These are phyloP conservation scores for Neoarius graeffei DNA, from an alignment of 2,113 vertebrate genomes.

Conservation along the genomic window DNA sequence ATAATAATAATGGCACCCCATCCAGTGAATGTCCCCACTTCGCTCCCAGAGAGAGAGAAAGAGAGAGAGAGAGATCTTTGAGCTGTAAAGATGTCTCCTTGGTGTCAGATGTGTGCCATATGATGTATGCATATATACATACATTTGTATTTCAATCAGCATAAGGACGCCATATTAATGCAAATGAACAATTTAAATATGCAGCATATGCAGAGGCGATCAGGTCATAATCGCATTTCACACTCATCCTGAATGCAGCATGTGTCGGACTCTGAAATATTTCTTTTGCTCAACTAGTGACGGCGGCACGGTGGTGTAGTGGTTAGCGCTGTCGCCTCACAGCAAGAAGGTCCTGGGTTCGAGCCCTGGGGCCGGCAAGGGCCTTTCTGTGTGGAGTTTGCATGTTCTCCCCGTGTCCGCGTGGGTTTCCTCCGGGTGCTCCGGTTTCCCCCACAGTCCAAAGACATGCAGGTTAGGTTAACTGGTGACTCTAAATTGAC, in stretches of 20 bases:
- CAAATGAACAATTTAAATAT: conserved; percentile 32
- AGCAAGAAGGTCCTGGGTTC: no score
- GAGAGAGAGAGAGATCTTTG: not conserved
- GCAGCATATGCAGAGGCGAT: not conserved
- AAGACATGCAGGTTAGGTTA: no score
- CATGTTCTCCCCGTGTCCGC: no score
- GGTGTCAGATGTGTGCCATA: conserved; percentile 22
- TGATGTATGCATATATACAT: conserved; percentile 28
- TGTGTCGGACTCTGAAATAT: not conserved
- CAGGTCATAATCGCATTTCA: not conserved
- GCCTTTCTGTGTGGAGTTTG: no score
- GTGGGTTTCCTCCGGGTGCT: no score
- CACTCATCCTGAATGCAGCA: not conserved
- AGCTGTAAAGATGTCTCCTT: not conserved
- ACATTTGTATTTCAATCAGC: conserved; percentile 38
- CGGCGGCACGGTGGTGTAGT: no score
- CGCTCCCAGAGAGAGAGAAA: not conserved
- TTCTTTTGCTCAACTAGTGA: not conserved
- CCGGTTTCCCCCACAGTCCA: no score
- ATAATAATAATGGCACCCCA: not conserved
- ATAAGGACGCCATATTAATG: conserved; percentile 8
- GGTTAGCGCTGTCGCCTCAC: no score
- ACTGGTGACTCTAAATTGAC: no score
- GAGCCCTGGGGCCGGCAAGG: no score
- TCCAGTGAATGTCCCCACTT: not conserved